A percentile compares a stretch with the other conserved stretches of the same genome.
Conservation (phyloP, 2,797 vertebrate species). For the Cottoperca gobio region DNA sequence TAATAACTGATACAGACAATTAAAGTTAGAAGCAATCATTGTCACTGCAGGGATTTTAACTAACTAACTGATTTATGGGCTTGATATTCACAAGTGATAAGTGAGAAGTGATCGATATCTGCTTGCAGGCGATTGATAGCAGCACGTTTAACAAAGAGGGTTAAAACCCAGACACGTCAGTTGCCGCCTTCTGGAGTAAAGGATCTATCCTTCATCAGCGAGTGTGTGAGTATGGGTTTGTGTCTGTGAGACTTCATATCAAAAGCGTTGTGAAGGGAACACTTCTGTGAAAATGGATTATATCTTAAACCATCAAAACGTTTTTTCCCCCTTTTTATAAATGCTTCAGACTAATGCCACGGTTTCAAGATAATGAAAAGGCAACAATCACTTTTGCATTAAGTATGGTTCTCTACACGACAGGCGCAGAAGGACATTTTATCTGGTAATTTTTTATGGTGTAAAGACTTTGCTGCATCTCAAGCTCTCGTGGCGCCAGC, state of each 20-base stretch:
- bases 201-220: constrained; percentile 21
- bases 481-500: constrained; percentile 14
- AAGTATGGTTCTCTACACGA: neutral
- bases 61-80: constrained; percentile 49
- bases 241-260: constrained; percentile 22
- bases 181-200: constrained; percentile 19
- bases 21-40: neutral
- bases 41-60: constrained; percentile 34
- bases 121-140: constrained; percentile 17
- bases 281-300: constrained; percentile 39
- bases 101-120: constrained; percentile 23
- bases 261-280: constrained; percentile 26
- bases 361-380: constrained; percentile 41
- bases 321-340: neutral
- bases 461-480: constrained; percentile 14
- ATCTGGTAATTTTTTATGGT: constrained; percentile 5
- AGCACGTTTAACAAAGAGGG: constrained; percentile 6
- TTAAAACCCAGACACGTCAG: constrained; percentile 26
- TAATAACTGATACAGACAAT: neutral
- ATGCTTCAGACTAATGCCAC: constrained; percentile 7
- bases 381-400: constrained; percentile 23
- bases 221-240: constrained; percentile 16
- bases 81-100: constrained; percentile 11
- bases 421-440: constrained; percentile 9
- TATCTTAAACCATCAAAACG: constrained; percentile 19